Evolutionary conservation across 2,797 vertebrate species (phyloP), one percentile per base, ranked within the genome.

Genomic region (Takifugu rubripes): DNA sequence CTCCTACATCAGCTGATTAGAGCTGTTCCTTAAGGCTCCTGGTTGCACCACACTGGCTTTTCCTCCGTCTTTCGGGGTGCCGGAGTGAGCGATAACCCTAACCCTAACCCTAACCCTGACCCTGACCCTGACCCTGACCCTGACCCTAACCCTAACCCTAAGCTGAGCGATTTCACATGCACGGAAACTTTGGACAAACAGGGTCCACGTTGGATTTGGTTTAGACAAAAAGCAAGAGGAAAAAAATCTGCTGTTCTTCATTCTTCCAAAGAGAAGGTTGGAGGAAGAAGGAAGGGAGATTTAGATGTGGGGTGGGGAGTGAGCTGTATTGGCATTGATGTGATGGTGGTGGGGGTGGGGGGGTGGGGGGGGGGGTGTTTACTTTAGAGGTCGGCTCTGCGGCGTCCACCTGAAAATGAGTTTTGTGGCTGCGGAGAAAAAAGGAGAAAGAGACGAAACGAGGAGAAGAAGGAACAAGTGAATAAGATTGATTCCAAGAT

Each of bases 381-480:
- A 79, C 81, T 86, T 90, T 87, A 69, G 85, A 87, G 86, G 85
- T 88, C 60, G 77, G 78, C 74, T 82, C 73, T 79, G 81, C 82
- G 76, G 78, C 70, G 75, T 85, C 81, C 86, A 90, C 87, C 87
- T 89, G 85, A 88, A 90, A 90, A 90, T 88, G 88, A 83, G 78
- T 87, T 90, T 89, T 84, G 68, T 66, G 57, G 70, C 48, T 43
- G 65, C n/a, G 44, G 62, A 59, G 49, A 54, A 50, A 51, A 47
- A 48, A 27, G 40, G 49, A 11, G 42, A 29, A 65, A 33, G 48
- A 61, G 49, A 49, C 56, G 52, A 57, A 45, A 36, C 25, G 51
- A 25, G 45, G 31, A 48, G 43, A 54, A 15, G 36, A 33, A 44
- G 7, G 43, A 44, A 16, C 43, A 44, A 7, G 25, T 29, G 33